Base-by-base conservation (phyloP, 2,888 invertebrate species). In the Tenthredo livida region DNA sequence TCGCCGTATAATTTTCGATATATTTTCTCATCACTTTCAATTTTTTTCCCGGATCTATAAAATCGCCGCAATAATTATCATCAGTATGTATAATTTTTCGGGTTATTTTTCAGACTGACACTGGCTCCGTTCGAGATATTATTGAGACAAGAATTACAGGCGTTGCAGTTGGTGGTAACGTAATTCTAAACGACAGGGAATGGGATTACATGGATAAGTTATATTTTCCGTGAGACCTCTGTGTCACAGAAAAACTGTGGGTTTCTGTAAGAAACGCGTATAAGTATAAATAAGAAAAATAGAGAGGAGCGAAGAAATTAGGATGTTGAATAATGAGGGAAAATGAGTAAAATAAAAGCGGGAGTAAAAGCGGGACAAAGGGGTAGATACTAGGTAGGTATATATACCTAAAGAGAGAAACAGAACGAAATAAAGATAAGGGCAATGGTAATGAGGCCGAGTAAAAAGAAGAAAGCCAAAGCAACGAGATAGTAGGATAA, bases 381-480 rank as follows among this genome's bases (percentile, higher is more conserved):
- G 12, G 37, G 37, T 37, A 37, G 37, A 7, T 17, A n/a, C 12
- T 3, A 7, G 37, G 47, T 3, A 7, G 37, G 47, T 12, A 47
- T 47, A 47, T 47, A 47, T 47, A 47, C 15, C 47, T 6, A 54
- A 54, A 50, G 54, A 3, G 50, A 77, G 25, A 54, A 40, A 77
- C 29, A 29, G 77, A 29, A 29, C 50, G 54, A 77, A 77, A 77
- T 77, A 54, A 54, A 77, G 77, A 77, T 77, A 77, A 77, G 77
- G 77, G 50, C 54, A 77, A 77, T 33, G 77, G 77, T 77, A 77
- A 77, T 77, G 47, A 77, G 54, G 21, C 33, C 9, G 29, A 29
- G 77, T 54, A 50, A 54, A 77, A 50, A 54, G 47, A n/a, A 54
- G 25, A 54, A 50, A 73, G 10, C 25, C 25, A 43, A 47, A 47